A percentile compares a stretch with the other conserved stretches of the same genome.
Evolutionary conservation across 2,113 vertebrate genomes (phyloP).

Genomic region (Sterrhoptilus dennistouni): DNA sequence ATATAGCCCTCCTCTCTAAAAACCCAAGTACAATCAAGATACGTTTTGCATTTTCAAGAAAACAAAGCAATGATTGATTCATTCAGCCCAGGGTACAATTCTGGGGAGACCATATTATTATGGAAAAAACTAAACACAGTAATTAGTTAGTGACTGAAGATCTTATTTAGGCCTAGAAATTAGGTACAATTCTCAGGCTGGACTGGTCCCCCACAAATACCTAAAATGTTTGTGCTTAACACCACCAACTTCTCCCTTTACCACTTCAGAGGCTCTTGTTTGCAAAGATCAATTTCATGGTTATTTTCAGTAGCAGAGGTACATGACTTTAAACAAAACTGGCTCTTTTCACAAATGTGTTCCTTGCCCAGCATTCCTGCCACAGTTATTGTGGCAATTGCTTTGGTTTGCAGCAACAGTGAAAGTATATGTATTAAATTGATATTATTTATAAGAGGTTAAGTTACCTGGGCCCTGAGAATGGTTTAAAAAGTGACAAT

Average conservation of each 20-base stretch:
- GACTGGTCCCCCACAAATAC: fast-evolving
- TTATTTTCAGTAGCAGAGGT: neutral
- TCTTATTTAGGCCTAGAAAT: neutral
- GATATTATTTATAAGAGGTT: neutral
- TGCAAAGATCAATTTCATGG: neutral
- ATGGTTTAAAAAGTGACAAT: neutral
- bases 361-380: neutral
- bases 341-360: neutral
- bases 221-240: neutral
- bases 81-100: neutral
- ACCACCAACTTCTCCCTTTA: neutral
- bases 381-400: neutral
- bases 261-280: neutral
- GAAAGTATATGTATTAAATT: neutral
- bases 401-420: neutral
- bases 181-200: neutral
- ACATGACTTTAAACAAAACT: neutral
- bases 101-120: neutral
- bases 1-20: neutral
- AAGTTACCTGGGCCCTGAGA: neutral
- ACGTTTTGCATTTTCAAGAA: neutral
- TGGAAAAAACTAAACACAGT: fast-evolving
- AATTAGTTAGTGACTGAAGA: neutral
- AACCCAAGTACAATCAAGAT: neutral
- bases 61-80: neutral